Evolutionary conservation across 2,888 invertebrate genomes (phyloP), one percentile per base, ranked within the genome.

Genomic region (Adelphocoris suturalis): DNA sequence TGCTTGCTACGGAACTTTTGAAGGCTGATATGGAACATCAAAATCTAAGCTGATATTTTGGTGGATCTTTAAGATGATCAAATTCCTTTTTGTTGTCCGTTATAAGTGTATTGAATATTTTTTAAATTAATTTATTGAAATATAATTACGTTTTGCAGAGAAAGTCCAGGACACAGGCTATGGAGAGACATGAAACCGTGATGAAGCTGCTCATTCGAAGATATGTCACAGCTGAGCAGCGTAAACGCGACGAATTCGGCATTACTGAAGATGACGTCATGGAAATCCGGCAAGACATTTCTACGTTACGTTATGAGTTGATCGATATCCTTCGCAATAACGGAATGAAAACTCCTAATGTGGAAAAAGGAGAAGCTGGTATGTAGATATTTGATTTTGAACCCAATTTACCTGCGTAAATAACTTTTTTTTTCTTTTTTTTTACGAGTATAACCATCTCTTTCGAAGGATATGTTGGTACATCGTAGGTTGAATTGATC

Each of bases 231-330:
- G 96, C 97, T 0, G 97, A 97, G 93, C 98, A 98, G 93, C 94
- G 97, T 78, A 97, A 97, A 91, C 95, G 97, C 85, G 98, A 99
- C 93, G 97, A 98, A 89, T 97, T 96, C 91, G 97, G 98, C 12
- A 97, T 99, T 37, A 98, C 98, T 0, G 99, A 99, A 93, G 99
- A 99, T 93, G 99, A 99, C 93, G 97, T 99, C 91, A 98, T 98
- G 95, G 99, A 99, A 94, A 98, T 99, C 92, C 95, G 99, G 92
- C 99, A 99, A 93, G 99, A 99, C 93, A 98, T 99, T 91, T 98
- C 98, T n/a, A 97, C 98, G 5, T 95, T 99, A 91, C 95, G 98
- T 14, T 99, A 97, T 93, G 99, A 99, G 93, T 94, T 99, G 28
- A 96, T 99, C 89, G 98, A 98, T 92, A 98, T 99, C 92, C 95